Conservation (phyloP, 2,113 vertebrate genomes). For the Acanthisitta chloris region DNA sequence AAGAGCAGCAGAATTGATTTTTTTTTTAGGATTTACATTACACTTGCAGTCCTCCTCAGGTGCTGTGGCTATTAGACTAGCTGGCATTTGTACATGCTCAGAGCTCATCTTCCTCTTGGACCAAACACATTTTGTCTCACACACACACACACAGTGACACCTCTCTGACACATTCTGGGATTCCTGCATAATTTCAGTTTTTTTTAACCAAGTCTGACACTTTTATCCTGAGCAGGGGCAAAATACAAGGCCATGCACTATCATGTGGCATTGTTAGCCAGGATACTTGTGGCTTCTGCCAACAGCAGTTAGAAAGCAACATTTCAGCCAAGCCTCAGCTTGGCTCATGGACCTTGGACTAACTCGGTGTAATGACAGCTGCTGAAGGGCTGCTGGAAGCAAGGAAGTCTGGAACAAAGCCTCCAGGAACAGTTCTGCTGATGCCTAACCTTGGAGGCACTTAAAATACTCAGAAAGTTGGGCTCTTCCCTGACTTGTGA, state of each 20-base stretch:
- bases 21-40: neutral
- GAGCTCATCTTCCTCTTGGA: neutral
- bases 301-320: neutral
- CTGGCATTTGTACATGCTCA: neutral
- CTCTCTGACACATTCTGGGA: neutral
- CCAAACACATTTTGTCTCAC: neutral
- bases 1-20: neutral
- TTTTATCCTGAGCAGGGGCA: neutral
- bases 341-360: neutral
- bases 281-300: neutral
- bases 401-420: neutral
- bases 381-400: neutral
- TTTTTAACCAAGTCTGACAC: neutral
- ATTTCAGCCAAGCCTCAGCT: neutral
- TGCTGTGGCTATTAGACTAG: neutral
- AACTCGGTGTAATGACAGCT: rapidly evolving
- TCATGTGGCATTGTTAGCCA: neutral
- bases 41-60: neutral
- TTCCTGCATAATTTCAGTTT: neutral
- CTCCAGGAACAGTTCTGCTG: neutral
- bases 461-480: neutral
- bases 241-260: neutral
- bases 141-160: neutral
- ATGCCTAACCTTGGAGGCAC: neutral
- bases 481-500: neutral